Conservation (phyloP, 2,888 invertebrate genomes). For the Uropetala carovei region DNA sequence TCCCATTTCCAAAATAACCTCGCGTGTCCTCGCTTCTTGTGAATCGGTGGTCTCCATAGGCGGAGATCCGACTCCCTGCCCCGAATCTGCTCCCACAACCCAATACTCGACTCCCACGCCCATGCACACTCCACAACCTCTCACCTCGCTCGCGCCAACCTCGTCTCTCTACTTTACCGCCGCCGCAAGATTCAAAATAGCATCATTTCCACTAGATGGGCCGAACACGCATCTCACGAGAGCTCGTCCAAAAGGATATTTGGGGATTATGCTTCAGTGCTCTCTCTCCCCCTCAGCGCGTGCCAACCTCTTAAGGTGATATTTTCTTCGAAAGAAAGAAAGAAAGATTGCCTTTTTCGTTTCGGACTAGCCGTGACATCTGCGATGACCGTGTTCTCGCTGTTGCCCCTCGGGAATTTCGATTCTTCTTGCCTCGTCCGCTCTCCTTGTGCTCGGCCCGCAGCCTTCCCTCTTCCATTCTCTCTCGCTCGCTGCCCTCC, state of each 20-base stretch:
- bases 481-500: no score
- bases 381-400: no score
- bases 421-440: no score
- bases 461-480: no score
- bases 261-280: background rate
- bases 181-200: conserved; percentile 21
- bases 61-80: conserved; percentile 7
- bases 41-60: conserved; percentile 17
- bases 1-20: conserved; percentile 31
- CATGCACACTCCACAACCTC: conserved; percentile 31
- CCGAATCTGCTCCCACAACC: background rate
- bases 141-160: conserved; percentile 1
- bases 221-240: background rate
- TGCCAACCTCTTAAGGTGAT: background rate
- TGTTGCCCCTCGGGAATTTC: no score
- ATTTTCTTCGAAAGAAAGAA: background rate
- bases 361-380: no score
- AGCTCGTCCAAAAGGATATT: background rate
- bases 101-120: conserved; percentile 15
- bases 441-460: no score
- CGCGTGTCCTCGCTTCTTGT: background rate
- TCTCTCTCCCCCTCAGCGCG: background rate
- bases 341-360: background rate
- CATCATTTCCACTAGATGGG: background rate
- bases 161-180: background rate